Percentiles rank a stretch among this genome's conserved stretches.
Conservation (phyloP, 2,113 vertebrate species). For the Barnardius zonarius region DNA sequence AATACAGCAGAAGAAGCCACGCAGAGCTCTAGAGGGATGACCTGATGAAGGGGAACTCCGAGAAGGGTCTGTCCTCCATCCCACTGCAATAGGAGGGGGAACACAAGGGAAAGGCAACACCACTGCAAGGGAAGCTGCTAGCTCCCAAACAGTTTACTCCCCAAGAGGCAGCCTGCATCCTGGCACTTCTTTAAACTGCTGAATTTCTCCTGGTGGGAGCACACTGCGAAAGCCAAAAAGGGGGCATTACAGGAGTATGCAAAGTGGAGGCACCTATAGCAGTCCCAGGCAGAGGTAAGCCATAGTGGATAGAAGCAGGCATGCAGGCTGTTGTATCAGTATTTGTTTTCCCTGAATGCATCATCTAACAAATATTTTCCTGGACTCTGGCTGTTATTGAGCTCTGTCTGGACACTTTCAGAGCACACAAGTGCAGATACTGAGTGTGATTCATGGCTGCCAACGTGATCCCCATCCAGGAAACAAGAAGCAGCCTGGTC, state of each 20-base stretch:
- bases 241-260: neutral
- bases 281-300: neutral
- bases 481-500: neutral
- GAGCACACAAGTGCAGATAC: neutral
- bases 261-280: neutral
- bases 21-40: neutral
- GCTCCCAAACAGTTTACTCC: neutral
- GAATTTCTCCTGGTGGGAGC: neutral
- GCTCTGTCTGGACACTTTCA: neutral
- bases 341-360: neutral
- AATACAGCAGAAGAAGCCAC: neutral
- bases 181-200: neutral
- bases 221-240: neutral
- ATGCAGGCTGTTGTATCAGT: neutral
- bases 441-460: neutral
- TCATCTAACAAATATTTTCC: neutral
- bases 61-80: neutral
- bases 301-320: neutral
- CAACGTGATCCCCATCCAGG: neutral
- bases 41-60: fast-evolving
- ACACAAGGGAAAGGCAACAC: neutral
- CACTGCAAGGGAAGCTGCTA: neutral
- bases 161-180: neutral
- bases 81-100: neutral
- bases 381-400: neutral